Evolutionary conservation across 2,888 invertebrate genomes (phyloP), one percentile per base, ranked within the genome.

Genomic region (Dyspetes luteomarginatus): DNA sequence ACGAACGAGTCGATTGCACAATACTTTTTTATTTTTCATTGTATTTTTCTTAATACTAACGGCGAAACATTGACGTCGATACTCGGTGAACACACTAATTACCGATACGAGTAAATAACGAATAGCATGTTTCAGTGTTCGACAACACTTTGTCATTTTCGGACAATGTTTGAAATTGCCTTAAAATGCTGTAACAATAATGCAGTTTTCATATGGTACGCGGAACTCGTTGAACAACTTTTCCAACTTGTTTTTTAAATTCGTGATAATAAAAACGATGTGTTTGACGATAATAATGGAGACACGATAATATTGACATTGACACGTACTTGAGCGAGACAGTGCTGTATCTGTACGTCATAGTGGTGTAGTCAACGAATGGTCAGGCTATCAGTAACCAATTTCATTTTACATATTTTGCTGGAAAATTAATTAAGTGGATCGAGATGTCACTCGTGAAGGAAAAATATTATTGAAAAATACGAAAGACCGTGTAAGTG

Each of bases 1-100:
- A 65, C 43, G 55, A 72, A 76, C 67, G 43, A 75, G 75, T 67
- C 64, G 26, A 72, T 80, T 80, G 65, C 52, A 55, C 65, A 71
- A 80, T 62, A 19, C 22, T 3, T 36, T 4, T 36, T 12, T 9
- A 7, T 36, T 12, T 3, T 12, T 12, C 36, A 2, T 12, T 36
- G 7, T 36, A 7, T 36, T 36, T 36, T 12, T 36, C 36, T 36
- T 36, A 36, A 36, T 3, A 12, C 36, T 12, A 12, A 36, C 12
- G 36, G 12, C 36, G 36, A 36, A 2, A 0, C 36, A 36, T 36
- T 12, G 2, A 4, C 36, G 3, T 36, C 12, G 12, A 36, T 12
- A 36, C 12, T 12, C n/a, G n/a, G 36, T 36, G 36, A 36, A 36
- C 7, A 36, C 36, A 36, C 36, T 36, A 36, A 36, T 36, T 36